Conservation (phyloP, 2,113 vertebrate species). For the Upupa epops region DNA sequence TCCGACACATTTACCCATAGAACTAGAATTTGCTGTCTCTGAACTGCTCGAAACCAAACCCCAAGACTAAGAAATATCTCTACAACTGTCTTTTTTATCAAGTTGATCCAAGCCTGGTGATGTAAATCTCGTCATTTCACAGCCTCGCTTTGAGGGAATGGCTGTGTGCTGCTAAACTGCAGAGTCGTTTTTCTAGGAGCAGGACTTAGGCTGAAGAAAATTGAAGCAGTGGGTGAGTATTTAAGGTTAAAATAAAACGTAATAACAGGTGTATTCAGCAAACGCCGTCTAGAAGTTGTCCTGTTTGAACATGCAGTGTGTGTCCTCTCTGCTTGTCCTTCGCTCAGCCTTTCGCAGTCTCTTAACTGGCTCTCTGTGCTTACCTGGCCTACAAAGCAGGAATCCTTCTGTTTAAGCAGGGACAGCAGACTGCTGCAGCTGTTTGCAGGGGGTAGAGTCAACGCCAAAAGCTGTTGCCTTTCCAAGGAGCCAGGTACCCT, state of each 20-base stretch:
- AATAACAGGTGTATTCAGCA: neutral
- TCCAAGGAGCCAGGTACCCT: neutral
- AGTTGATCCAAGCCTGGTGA: conserved; percentile 56
- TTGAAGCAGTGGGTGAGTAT: neutral
- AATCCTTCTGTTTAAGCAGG: neutral
- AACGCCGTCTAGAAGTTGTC: neutral
- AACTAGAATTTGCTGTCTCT: conserved; percentile 27
- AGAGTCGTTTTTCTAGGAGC: neutral
- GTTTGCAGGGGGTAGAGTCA: neutral
- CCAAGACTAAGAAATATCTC: neutral
- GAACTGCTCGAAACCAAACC: conserved; percentile 2
- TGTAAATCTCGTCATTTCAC: conserved; percentile 12
- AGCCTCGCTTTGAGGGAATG: conserved; percentile 29
- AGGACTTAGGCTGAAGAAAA: neutral
- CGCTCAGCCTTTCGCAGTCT: neutral
- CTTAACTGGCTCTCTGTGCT: neutral
- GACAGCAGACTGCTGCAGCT: neutral
- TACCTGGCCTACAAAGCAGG: neutral
- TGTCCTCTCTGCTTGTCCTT: neutral
- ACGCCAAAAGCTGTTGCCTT: neutral
- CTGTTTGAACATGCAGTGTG: neutral
- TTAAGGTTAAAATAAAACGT: conserved; percentile 13
- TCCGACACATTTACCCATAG: conserved; percentile 26
- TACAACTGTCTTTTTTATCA: neutral
- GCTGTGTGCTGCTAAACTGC: neutral